Evolutionary conservation across 2,888 invertebrate species (phyloP), one percentile per base, ranked within the genome.

Genomic region (Saturnia pavonia): DNA sequence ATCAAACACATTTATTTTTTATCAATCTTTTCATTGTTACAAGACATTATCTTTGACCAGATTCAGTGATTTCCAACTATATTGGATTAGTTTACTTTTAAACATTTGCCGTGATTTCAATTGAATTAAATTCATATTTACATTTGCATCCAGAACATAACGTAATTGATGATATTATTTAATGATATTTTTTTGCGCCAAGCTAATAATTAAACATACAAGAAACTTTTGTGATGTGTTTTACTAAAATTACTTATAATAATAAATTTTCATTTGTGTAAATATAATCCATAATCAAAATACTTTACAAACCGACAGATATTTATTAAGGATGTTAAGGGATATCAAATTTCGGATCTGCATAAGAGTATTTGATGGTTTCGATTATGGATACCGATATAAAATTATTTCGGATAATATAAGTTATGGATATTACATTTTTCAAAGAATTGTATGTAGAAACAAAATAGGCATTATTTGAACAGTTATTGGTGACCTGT

Each of bases 1-100:
- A 65, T 65, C 65, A 65, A 63, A 65, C 65, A 65, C 65, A 65
- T 40, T 65, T 40, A 40, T 40, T 65, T 65, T 65, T 65, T 65
- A 65, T 65, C 65, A 65, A 40, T 40, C 19, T 40, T 65, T 65
- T 65, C 40, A 40, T 40, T 65, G 65, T 65, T 65, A 65, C n/a
- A 65, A n/a, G 40, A 65, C 11, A 65, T 65, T 65, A 65, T 65
- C 65, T 40, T 19, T 40, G 65, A 65, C 40, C 65, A 65, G 65
- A 65, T 65, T 65, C 65, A 65, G 6, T 40, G 65, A 40, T 40
- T 40, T 40, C 40, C 40, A 54, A 67, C 22, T 42, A 66, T 67
- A 70, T 67, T 70, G n/a, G 66, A 42, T 51, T 66, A 51, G 34
- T 66, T 34, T 65, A n/a, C 22, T 57, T 68, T 57, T 25, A 42